Percentiles rank a stretch among this genome's conserved stretches.
These are phyloP conservation scores for Drosophila lacteicornis DNA, from an alignment of 1,140 invertebrate species.

Conservation along the genomic window DNA sequence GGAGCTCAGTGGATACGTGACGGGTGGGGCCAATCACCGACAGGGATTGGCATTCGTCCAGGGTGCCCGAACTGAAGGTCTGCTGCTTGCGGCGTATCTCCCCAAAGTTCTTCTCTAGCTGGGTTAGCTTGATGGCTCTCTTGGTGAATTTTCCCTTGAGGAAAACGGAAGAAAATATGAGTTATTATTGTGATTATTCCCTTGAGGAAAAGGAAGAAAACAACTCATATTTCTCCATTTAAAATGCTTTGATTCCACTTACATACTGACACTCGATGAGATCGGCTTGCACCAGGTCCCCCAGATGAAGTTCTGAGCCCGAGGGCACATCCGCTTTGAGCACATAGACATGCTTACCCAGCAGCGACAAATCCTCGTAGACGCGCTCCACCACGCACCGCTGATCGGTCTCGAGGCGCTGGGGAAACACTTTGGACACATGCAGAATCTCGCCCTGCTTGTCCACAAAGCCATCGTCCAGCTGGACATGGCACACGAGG, in stretches of 20 bases:
- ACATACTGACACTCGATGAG: conserved; percentile 74
- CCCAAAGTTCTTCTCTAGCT: conserved; percentile 64
- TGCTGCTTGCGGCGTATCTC: conserved; percentile 2
- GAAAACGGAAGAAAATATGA: neutral
- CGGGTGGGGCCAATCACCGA: conserved; percentile 82
- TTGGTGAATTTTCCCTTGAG: conserved; percentile 46
- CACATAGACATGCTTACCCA: conserved; percentile 50
- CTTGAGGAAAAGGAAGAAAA: too few relatives aligned
- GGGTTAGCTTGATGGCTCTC: conserved; percentile 64
- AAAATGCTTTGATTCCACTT: conserved; percentile 6
- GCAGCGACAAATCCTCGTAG: conserved; percentile 37
- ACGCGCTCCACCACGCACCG: conserved; percentile 56
- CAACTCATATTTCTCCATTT: neutral
- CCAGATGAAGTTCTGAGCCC: conserved; percentile 43
- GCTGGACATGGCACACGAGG: conserved; percentile 67
- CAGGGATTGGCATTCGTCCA: conserved; percentile 76
- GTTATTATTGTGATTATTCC: conserved; percentile 19
- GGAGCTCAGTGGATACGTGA: conserved; percentile 79
- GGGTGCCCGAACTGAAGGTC: neutral
- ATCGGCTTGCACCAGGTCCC: conserved; percentile 65
- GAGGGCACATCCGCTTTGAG: conserved; percentile 49
- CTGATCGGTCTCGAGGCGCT: conserved; percentile 40
- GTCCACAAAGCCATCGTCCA: conserved; percentile 65
- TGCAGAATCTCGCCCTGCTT: conserved; percentile 70
- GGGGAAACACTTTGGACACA: conserved; percentile 57